Evolutionary conservation across 1,140 invertebrate species (phyloP), one percentile per base, ranked within the genome.

Genomic region (Meloidogyne chitwoodi): DNA sequence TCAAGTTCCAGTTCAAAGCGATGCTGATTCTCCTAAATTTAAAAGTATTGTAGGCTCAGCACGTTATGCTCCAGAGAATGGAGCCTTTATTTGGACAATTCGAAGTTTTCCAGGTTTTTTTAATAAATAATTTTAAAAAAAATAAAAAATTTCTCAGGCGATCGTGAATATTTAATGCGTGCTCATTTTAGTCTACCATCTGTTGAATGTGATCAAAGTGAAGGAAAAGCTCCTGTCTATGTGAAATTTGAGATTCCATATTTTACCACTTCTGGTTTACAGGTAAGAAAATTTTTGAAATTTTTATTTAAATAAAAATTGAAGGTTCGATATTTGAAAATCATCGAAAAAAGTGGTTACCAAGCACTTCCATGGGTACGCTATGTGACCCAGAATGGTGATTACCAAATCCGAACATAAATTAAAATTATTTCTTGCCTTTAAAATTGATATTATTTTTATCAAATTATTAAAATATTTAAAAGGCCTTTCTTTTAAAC

Each of bases 161-260:
- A 97, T 31, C 99, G 99, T 85, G 97, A 99, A 87, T 99, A 96
- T 88, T 89, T 99, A 68, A 98, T 99, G 96, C 90, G 96, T 81
- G 97, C 97, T 14, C 96, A 99, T 88, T 99, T 99, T 89, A 95
- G 95, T 22, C 88, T 99, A 56, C 97, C 97, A 0, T 87, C 86
- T 8, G 97, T 82, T 34, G 92, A 93, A 84, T 92, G 92, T 84
- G 96, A 98, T 87, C 95, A 99, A 80, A 90, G 91, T 8, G 96
- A 99, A 89, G 95, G 95, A 0, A 94, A 95, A 88, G 95, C 96
- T 44, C 97, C 97, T 0, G 99, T 99, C 81, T 93, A 96, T 89
- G 96, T 99, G 2, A 96, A 96, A 89, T 99, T 99, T 90, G 97
- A 99, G 90, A 99, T 99, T 84, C 96, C 97, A 0, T 99, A 99